Evolutionary conservation across 2,797 vertebrate species (phyloP).

Genomic region (Gobionotothen gibberifrons): DNA sequence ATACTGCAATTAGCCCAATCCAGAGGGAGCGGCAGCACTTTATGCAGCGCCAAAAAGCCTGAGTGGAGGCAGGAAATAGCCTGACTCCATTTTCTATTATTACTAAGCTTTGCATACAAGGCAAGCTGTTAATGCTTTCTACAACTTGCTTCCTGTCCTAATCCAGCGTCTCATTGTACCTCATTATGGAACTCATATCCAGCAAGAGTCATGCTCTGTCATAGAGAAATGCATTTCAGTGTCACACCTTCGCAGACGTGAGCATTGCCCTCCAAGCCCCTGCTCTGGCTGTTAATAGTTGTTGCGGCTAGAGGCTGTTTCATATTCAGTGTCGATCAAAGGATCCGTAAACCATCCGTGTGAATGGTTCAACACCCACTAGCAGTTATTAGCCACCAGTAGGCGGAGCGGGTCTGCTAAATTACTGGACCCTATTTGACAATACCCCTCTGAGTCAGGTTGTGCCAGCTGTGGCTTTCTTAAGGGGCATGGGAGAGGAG

Average conservation of each 20-base stretch:
- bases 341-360: slow-evolving; percentile 53
- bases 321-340: slow-evolving; percentile 66
- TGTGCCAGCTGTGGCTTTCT: slow-evolving; percentile 62
- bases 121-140: slow-evolving; percentile 52
- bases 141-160: slow-evolving; percentile 54
- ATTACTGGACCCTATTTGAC: slow-evolving; percentile 65
- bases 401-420: slow-evolving; percentile 44
- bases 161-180: slow-evolving; percentile 37
- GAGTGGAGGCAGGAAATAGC: slow-evolving; percentile 64
- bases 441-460: slow-evolving; percentile 48
- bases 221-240: slow-evolving; percentile 45
- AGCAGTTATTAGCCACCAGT: slow-evolving; percentile 59
- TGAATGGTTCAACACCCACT: slow-evolving; percentile 56
- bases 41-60: slow-evolving; percentile 47
- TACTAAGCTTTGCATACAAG: slow-evolving; percentile 59
- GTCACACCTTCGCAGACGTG: slow-evolving; percentile 44
- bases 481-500: slow-evolving; percentile 14
- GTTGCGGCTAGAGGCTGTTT: slow-evolving; percentile 53
- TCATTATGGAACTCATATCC: slow-evolving; percentile 54
- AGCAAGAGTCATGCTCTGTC: slow-evolving; percentile 36
- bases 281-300: slow-evolving; percentile 37
- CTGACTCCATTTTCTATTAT: slow-evolving; percentile 58
- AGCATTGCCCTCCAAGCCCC: slow-evolving; percentile 29
- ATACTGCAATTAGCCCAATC: slow-evolving; percentile 74
- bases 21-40: slow-evolving; percentile 59